Evolutionary conservation across 2,888 invertebrate genomes (phyloP).

Genomic region (Leptinotarsa tumamoca): DNA sequence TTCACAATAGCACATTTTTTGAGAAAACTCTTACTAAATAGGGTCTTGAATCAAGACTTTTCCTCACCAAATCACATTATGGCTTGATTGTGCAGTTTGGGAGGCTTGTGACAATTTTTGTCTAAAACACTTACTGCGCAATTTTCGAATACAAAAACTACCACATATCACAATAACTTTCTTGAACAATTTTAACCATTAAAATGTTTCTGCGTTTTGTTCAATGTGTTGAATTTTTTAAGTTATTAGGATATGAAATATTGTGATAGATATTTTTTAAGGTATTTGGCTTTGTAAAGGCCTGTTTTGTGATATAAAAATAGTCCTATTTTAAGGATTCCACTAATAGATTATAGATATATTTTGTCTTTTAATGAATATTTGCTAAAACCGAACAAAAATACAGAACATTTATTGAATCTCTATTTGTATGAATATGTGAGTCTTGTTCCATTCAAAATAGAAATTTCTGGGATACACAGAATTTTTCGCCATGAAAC

Average conservation of each 20-base stretch:
- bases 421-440: not conserved
- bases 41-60: too few relatives aligned
- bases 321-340: slow-evolving; percentile 29
- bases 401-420: not conserved
- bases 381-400: not conserved
- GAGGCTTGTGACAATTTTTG: not conserved
- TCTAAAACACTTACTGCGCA: not conserved
- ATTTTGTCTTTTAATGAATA: slow-evolving; percentile 16
- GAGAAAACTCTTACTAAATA: too few relatives aligned
- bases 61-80: too few relatives aligned
- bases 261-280: slow-evolving; percentile 24
- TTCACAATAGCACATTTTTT: too few relatives aligned
- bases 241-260: slow-evolving; percentile 23
- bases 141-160: slow-evolving; percentile 19
- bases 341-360: slow-evolving; percentile 26
- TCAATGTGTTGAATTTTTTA: not conserved
- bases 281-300: slow-evolving; percentile 35
- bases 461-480: too few relatives aligned
- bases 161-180: slow-evolving; percentile 20
- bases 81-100: too few relatives aligned
- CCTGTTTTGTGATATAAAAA: slow-evolving; percentile 34
- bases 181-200: not conserved
- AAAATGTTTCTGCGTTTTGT: slow-evolving; percentile 9
- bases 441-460: too few relatives aligned
- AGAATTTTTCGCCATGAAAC: too few relatives aligned